Evolutionary conservation across 2,888 invertebrate genomes (phyloP), one percentile per base, ranked within the genome.

Genomic region (Dynastes grantii): DNA sequence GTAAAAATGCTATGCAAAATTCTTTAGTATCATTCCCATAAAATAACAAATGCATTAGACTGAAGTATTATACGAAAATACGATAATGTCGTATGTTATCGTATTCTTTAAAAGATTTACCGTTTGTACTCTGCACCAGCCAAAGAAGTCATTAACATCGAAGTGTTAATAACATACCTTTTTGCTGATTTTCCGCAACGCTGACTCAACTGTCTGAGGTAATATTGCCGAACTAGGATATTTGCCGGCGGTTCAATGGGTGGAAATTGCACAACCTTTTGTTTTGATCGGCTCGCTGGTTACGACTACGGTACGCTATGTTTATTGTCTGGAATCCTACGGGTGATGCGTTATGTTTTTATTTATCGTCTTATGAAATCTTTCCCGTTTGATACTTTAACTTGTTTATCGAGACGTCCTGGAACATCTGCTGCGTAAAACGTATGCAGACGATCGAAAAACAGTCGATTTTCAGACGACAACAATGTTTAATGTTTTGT

Each of bases 121-220:
- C 45, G 27, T 27, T 27, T 61, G 22, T 22, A 27, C 61, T 27
- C 16, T 61, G 61, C 61, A 61, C 29, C 61, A 29, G 3, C 61
- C 61, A n/a, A 70, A 70, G 70, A 51, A 70, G 70, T 70, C 70
- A 53, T 70, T 70, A 70, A 70, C 70, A 70, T 70, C 49, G 70
- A 45, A 45, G 67, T 67, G 67, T 67, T 67, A 67, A 67, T 67
- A 67, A 67, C 67, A 49, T 45, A 45, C 70, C 9, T 51, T 51
- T 70, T 70, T 70, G 70, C 70, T 70, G 51, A 70, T 29, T 29
- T 51, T 70, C 27, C 29, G 51, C 27, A 70, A 16, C 70, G 70
- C 70, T 70, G 70, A 70, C 51, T 70, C 70, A 22, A 70, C 64
- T 16, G 64, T 64, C 64, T 64, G 64, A 29, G 37, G 64, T 13